These are phyloP conservation scores for Enteromius fasciolatus DNA, from an alignment of 2,797 vertebrate species.

Conservation along the genomic window DNA sequence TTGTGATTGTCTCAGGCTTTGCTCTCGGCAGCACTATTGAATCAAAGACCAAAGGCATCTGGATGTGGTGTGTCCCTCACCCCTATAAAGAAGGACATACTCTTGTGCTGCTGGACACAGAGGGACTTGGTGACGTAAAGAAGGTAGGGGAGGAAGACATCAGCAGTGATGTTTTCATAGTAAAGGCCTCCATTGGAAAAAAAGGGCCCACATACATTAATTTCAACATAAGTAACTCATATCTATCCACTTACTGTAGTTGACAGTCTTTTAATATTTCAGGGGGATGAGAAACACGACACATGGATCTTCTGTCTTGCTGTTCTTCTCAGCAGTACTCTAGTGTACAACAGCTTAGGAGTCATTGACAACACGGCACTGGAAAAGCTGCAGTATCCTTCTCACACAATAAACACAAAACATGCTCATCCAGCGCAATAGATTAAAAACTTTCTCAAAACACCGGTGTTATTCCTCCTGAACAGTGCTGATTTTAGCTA, in stretches of 20 bases:
- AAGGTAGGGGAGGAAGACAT: slow-evolving; percentile 43
- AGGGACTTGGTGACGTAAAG: slow-evolving; percentile 71
- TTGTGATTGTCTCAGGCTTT: slow-evolving; percentile 65
- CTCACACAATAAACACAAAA: not conserved
- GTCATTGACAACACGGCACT: slow-evolving; percentile 72
- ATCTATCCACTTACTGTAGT: not conserved
- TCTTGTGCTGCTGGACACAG: slow-evolving; percentile 73
- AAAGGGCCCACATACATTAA: not conserved
- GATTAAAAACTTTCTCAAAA: not conserved
- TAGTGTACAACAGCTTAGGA: slow-evolving; percentile 76
- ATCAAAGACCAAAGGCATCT: slow-evolving; percentile 75
- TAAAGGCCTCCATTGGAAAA: not conserved
- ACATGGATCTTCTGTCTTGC: slow-evolving; percentile 71
- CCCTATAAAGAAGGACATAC: slow-evolving; percentile 53
- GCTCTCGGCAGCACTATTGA: slow-evolving; percentile 69
- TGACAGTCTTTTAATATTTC: slow-evolving; percentile 11
- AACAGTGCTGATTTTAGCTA: slow-evolving; percentile 62
- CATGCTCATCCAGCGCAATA: not conserved
- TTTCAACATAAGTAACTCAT: not conserved
- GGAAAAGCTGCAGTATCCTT: slow-evolving; percentile 77
- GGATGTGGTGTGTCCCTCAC: slow-evolving; percentile 75
- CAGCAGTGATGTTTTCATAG: not conserved
- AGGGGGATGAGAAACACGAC: slow-evolving; percentile 70
- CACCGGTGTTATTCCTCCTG: slow-evolving; percentile 36
- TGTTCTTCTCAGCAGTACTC: slow-evolving; percentile 71